phyloP scores from a whole-genome alignment of 2,113 vertebrate species.

The Carassius carassius region DNA sequence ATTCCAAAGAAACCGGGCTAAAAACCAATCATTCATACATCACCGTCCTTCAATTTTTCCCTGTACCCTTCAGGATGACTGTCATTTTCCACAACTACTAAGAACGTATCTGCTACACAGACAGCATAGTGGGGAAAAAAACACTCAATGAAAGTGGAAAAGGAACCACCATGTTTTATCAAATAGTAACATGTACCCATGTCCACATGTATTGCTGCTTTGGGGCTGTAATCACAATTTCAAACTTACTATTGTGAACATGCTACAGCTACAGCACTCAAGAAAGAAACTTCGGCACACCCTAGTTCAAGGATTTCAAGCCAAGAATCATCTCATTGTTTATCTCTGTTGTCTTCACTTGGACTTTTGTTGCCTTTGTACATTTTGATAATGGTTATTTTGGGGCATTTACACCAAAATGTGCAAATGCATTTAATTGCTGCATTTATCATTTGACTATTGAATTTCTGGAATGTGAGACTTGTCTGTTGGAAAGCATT shows the following conservation, averaged over 20 bases:
- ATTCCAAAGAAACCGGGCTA: background rate
- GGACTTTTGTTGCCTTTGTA: background rate
- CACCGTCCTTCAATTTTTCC: background rate
- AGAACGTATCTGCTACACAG: background rate
- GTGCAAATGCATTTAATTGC: background rate
- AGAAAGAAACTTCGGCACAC: background rate
- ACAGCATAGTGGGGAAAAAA: background rate
- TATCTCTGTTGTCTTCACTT: background rate
- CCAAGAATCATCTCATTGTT: background rate
- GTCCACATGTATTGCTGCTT: background rate
- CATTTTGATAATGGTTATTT: background rate
- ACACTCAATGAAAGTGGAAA: background rate
- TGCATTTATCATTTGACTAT: background rate
- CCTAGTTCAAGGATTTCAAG: background rate
- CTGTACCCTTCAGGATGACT: background rate
- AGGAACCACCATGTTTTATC: background rate
- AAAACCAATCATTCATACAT: slow-evolving; percentile 5
- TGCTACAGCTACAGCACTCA: background rate
- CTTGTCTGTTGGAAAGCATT: slow-evolving; percentile 33
- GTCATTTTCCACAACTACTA: background rate
- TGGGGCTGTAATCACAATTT: background rate
- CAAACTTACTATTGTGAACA: background rate
- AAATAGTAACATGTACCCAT: background rate
- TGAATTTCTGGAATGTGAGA: slow-evolving; percentile 54
- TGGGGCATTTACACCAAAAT: slow-evolving; percentile 14